These are phyloP conservation scores for Melitaea cinxia DNA, from an alignment of 1,140 invertebrate genomes.

Conservation along the genomic window DNA sequence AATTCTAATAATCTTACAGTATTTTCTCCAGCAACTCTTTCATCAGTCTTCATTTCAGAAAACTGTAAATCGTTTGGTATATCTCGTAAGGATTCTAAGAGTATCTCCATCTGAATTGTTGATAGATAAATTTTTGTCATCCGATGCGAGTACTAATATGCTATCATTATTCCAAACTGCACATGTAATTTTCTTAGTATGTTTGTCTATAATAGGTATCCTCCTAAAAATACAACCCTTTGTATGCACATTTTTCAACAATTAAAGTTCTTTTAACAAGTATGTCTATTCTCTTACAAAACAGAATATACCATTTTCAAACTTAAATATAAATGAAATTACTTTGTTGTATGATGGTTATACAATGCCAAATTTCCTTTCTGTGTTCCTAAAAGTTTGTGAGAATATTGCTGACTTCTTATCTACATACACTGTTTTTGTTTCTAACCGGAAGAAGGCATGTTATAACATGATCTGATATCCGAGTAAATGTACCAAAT, in stretches of 20 bases:
- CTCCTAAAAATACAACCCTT: slow-evolving; percentile 90
- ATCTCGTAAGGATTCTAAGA: slow-evolving; percentile 90
- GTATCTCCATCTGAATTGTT: slow-evolving; percentile 98
- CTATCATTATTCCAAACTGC: slow-evolving; percentile 96
- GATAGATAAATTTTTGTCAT: slow-evolving; percentile 95
- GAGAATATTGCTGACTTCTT: too few species aligned
- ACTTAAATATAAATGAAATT: slow-evolving; percentile 40
- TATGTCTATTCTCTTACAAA: not conserved
- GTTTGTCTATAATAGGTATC: slow-evolving; percentile 97
- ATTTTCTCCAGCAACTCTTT: slow-evolving; percentile 92
- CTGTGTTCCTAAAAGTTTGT: slow-evolving; percentile 94
- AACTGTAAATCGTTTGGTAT: slow-evolving; percentile 95
- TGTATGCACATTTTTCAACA: too few species aligned
- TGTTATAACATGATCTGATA: too few species aligned
- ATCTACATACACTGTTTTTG: too few species aligned
- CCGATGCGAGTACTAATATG: slow-evolving; percentile 94
- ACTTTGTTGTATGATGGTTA: slow-evolving; percentile 96
- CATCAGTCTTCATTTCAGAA: slow-evolving; percentile 97
- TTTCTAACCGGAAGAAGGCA: too few species aligned
- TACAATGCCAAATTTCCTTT: slow-evolving; percentile 98
- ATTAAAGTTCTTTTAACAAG: too few species aligned
- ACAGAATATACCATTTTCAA: too few species aligned
- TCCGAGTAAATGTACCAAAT: too few species aligned
- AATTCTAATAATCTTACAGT: slow-evolving; percentile 91
- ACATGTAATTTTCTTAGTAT: slow-evolving; percentile 94